Conservation (phyloP, 2,888 invertebrate genomes). For the Scaptomyza caliginosa region DNA sequence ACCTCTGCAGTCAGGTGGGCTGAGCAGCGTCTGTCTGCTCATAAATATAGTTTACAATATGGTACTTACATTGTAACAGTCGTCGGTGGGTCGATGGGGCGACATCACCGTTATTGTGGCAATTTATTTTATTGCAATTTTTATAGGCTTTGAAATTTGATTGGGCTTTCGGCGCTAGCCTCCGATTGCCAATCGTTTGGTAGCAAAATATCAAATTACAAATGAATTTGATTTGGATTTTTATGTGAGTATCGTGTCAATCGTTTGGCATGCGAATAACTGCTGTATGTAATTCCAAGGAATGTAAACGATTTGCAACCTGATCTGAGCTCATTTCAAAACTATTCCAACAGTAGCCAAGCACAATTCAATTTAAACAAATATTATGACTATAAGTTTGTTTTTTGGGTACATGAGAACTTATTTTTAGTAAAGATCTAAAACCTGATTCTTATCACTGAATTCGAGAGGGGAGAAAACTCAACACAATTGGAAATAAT, state of each 20-base stretch:
- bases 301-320: constrained; percentile 39
- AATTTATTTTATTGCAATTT: constrained; percentile 79
- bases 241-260: constrained; percentile 42
- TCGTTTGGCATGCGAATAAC: constrained; percentile 27
- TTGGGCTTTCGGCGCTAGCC: constrained; percentile 49
- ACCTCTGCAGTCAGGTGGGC: constrained; percentile 40
- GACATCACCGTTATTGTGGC: constrained; percentile 63
- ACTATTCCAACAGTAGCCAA: constrained; percentile 27
- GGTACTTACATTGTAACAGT: constrained; percentile 43
- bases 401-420: not conserved
- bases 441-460: constrained; percentile 46
- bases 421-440: not conserved
- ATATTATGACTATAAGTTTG: constrained; percentile 1
- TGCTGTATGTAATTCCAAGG: constrained; percentile 34
- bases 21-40: not conserved
- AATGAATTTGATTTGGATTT: constrained; percentile 63
- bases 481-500: constrained; percentile 68
- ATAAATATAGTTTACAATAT: not conserved
- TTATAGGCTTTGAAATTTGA: constrained; percentile 73
- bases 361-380: not conserved
- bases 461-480: constrained; percentile 12
- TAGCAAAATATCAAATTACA: constrained; percentile 72
- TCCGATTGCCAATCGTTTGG: constrained; percentile 50
- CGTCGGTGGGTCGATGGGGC: constrained; percentile 14
- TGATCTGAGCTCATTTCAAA: constrained; percentile 21